These are phyloP conservation scores for Crematogaster levior DNA, from an alignment of 2,888 invertebrate genomes.

Conservation along the genomic window DNA sequence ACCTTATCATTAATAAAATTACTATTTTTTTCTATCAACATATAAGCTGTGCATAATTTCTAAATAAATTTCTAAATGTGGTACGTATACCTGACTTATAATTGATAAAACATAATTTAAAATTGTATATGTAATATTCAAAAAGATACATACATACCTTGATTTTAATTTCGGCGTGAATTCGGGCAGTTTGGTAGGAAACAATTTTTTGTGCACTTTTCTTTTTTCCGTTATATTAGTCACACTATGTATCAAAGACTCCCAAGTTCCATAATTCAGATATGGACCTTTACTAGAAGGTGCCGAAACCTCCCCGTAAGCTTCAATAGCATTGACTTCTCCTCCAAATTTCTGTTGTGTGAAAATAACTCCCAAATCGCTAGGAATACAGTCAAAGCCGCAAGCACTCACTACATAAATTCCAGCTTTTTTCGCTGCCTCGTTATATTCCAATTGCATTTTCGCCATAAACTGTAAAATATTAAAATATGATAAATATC, in stretches of 20 bases:
- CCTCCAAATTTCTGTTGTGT: constrained; percentile 92
- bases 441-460: constrained; percentile 93
- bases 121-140: background rate
- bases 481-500: constrained; percentile 16
- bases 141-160: constrained; percentile 83
- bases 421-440: constrained; percentile 91
- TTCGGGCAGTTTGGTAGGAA: constrained; percentile 88
- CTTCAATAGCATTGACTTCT: constrained; percentile 91
- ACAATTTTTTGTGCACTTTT: constrained; percentile 89
- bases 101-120: background rate
- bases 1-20: background rate
- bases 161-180: constrained; percentile 88
- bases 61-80: background rate
- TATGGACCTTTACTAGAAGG: constrained; percentile 82
- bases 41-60: constrained; percentile 25
- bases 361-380: constrained; percentile 94
- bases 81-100: background rate
- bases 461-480: constrained; percentile 91
- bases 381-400: constrained; percentile 97
- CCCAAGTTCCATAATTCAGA: constrained; percentile 95
- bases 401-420: constrained; percentile 96
- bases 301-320: constrained; percentile 87
- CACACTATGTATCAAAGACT: constrained; percentile 93
- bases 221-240: constrained; percentile 89
- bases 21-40: background rate